A percentile compares a stretch with the other conserved stretches of the same genome.
Evolutionary conservation across 2,113 vertebrate species (phyloP).

Genomic region (Nesogale talazaci): DNA sequence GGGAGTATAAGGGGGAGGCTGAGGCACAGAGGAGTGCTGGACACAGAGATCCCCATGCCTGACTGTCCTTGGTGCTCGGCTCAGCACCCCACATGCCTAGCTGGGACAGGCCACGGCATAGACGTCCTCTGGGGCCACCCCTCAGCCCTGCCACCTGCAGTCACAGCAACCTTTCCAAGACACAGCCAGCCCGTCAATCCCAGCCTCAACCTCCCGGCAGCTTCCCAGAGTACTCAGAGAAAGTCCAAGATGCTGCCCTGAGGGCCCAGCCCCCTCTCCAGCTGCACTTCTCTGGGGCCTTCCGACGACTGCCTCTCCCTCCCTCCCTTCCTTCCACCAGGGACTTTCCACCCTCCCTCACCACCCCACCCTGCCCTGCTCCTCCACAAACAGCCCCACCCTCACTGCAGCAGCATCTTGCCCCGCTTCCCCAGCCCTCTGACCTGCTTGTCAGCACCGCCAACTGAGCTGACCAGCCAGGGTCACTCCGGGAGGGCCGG

Average conservation of each 20-base stretch:
- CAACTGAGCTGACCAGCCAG: rapidly evolving
- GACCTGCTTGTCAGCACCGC: too few species aligned
- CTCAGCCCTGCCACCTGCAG: background rate
- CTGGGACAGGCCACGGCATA: background rate
- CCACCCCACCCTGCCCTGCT: too few species aligned
- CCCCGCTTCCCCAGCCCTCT: background rate
- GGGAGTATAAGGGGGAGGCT: background rate
- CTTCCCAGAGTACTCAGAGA: background rate
- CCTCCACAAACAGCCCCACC: too few species aligned
- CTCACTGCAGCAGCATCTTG: background rate
- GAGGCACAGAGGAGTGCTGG: background rate
- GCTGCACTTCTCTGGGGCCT: background rate
- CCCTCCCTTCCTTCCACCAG: too few species aligned
- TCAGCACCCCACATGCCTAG: background rate
- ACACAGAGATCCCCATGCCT: too few species aligned
- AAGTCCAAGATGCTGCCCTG: background rate
- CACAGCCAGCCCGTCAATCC: background rate
- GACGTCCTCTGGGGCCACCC: background rate
- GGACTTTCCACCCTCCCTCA: too few species aligned
- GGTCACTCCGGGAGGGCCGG: background rate
- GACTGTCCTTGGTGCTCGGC: too few species aligned
- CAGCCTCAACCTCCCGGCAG: too few species aligned
- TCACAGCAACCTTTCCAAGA: background rate
- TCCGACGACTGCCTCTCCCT: too few species aligned
- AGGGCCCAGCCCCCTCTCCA: too few species aligned